Evolutionary conservation across 2,113 vertebrate species (phyloP).

Genomic region (Callionymus lyra): DNA sequence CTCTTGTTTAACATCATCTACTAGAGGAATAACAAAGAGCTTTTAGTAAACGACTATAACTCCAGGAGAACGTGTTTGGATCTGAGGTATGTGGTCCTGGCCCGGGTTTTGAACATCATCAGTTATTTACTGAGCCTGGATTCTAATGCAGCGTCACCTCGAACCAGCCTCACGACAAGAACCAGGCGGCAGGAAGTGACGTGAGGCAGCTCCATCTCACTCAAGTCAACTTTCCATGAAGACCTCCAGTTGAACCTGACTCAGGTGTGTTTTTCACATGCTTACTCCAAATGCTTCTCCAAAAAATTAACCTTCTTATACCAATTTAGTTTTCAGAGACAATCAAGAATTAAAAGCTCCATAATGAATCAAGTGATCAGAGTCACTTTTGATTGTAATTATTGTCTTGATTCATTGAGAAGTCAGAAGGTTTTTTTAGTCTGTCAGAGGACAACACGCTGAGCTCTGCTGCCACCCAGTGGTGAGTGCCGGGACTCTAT

Average conservation of each 20-base stretch:
- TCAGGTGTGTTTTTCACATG: too few relatives aligned
- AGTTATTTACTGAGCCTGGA: slow-evolving; percentile 52
- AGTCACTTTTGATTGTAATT: slow-evolving; percentile 11
- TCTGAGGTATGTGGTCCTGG: slow-evolving; percentile 54
- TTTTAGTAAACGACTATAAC: slow-evolving; percentile 63
- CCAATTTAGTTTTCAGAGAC: too few relatives aligned
- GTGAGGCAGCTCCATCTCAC: too few relatives aligned
- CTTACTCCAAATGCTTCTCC: too few relatives aligned
- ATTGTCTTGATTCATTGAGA: slow-evolving; percentile 6
- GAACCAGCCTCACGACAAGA: slow-evolving; percentile 39
- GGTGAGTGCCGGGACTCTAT: slow-evolving; percentile 6
- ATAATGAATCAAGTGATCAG: slow-evolving; percentile 25
- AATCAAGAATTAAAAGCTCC: slow-evolving; percentile 2
- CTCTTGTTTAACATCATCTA: slow-evolving; percentile 38
- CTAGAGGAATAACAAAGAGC: slow-evolving; percentile 45
- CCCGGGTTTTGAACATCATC: slow-evolving; percentile 42
- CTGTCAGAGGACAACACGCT: slow-evolving; percentile 10
- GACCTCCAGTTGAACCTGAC: too few relatives aligned
- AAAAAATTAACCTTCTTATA: too few relatives aligned
- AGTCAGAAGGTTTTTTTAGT: slow-evolving; percentile 7
- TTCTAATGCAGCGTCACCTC: slow-evolving; percentile 40
- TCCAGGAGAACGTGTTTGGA: slow-evolving; percentile 58
- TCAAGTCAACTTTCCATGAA: too few relatives aligned
- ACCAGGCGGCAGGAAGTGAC: slow-evolving; percentile 45
- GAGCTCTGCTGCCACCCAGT: slow-evolving; percentile 54